Percentiles rank a stretch among this genome's conserved stretches.
Conservation (phyloP, 1,140 invertebrate genomes). For the Zaprionus inermis region DNA sequence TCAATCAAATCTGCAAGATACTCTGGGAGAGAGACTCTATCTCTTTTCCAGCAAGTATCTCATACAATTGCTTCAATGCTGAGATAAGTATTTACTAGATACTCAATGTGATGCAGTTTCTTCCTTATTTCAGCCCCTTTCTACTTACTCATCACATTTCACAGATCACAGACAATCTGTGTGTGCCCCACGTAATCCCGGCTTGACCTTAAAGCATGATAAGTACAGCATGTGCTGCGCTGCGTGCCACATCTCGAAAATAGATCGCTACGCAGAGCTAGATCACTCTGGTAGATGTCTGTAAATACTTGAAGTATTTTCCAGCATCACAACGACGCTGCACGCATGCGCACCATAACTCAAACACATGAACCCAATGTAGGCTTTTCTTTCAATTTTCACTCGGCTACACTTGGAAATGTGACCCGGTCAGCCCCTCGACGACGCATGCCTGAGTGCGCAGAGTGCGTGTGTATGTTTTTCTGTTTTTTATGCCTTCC, state of each 20-base stretch:
- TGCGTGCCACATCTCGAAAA: slow-evolving; percentile 50
- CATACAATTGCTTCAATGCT: background rate
- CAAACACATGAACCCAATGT: slow-evolving; percentile 61
- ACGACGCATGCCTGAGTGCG: slow-evolving; percentile 44
- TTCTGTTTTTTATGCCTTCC: slow-evolving; percentile 38
- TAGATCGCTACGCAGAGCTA: slow-evolving; percentile 1
- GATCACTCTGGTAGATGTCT: slow-evolving; percentile 9
- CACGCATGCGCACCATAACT: slow-evolving; percentile 79
- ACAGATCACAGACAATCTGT: slow-evolving; percentile 18
- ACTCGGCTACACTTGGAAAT: slow-evolving; percentile 62
- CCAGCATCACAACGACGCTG: too few species aligned
- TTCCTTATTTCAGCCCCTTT: background rate
- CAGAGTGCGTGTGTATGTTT: slow-evolving; percentile 6
- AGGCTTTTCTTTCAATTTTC: slow-evolving; percentile 61
- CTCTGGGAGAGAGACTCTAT: background rate
- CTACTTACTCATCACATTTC: slow-evolving; percentile 27
- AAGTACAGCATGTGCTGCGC: slow-evolving; percentile 31
- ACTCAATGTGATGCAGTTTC: background rate
- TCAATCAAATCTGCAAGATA: background rate
- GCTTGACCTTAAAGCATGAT: slow-evolving; percentile 35
- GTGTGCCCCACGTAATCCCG: slow-evolving; percentile 19
- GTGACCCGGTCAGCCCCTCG: slow-evolving; percentile 42
- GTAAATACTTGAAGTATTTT: slow-evolving; percentile 51
- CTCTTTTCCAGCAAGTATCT: background rate
- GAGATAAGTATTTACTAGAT: background rate